A percentile compares a stretch with the other conserved stretches of the same genome.
phyloP scores from a whole-genome alignment of 1,140 invertebrate genomes.

The Melitaea cinxia region DNA sequence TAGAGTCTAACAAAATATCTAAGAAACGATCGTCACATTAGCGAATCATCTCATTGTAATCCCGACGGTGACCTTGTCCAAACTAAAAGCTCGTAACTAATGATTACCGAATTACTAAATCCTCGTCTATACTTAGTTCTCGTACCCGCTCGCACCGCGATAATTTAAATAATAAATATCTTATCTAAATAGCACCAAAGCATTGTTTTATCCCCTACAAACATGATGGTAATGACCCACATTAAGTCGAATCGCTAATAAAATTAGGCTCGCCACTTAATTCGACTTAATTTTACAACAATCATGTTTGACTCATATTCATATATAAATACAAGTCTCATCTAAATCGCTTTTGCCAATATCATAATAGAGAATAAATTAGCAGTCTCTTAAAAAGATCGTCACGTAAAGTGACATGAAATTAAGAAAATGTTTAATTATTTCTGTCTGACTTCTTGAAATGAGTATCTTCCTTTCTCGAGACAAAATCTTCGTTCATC shows the following conservation, averaged over 20 bases:
- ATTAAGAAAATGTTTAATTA: too few relatives aligned
- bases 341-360: constrained; percentile 40
- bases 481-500: too few relatives aligned
- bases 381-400: too few relatives aligned
- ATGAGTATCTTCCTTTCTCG: too few relatives aligned
- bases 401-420: too few relatives aligned
- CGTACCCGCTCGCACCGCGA: constrained; percentile 42
- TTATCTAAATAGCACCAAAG: constrained; percentile 72
- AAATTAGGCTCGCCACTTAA: constrained; percentile 70
- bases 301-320: constrained; percentile 66
- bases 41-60: constrained; percentile 60
- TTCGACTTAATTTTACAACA: constrained; percentile 74
- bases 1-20: constrained; percentile 11
- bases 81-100: constrained; percentile 61
- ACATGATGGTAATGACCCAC: constrained; percentile 62
- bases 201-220: constrained; percentile 65
- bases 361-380: constrained; percentile 26
- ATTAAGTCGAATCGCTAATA: constrained; percentile 76
- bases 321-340: constrained; percentile 54
- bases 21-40: constrained; percentile 42
- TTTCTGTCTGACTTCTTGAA: too few relatives aligned
- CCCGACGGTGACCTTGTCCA: constrained; percentile 64
- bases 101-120: constrained; percentile 78
- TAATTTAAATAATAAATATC: constrained; percentile 81
- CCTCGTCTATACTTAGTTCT: constrained; percentile 73